Evolutionary conservation across 2,113 vertebrate species (phyloP).

Genomic region (Cochlearius cochlearius): DNA sequence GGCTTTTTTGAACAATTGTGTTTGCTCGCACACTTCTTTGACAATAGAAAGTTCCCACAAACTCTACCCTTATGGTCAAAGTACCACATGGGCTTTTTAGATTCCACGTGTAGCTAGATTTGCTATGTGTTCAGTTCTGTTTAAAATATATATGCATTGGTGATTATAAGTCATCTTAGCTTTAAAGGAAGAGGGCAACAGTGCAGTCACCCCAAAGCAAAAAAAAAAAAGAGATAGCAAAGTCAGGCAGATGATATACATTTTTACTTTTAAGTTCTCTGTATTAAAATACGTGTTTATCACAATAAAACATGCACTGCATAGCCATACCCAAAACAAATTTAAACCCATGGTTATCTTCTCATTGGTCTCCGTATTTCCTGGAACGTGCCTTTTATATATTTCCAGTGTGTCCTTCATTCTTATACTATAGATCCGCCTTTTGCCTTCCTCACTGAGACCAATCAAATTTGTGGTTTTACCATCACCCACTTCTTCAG

Average conservation of each 20-base stretch:
- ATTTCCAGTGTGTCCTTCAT: neutral
- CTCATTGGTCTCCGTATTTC: neutral
- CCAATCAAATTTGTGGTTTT: neutral
- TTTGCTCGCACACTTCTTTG: slow-evolving; percentile 8
- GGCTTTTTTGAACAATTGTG: slow-evolving; percentile 52
- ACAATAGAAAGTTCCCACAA: slow-evolving; percentile 14
- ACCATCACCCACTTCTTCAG: neutral
- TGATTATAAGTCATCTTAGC: neutral
- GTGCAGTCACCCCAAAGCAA: neutral
- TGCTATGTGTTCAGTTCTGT: neutral
- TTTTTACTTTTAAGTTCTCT: neutral
- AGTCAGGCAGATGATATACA: neutral
- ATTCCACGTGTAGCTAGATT: neutral
- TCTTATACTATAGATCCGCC: rapidly evolving
- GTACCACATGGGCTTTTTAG: neutral
- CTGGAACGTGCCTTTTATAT: neutral
- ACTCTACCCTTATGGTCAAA: neutral
- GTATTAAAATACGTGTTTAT: neutral
- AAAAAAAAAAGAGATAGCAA: neutral
- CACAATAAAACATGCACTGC: neutral
- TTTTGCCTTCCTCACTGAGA: neutral
- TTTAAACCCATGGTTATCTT: neutral
- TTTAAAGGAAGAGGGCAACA: neutral
- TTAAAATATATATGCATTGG: neutral
- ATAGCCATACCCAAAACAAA: neutral